phyloP scores from a whole-genome alignment of 2,113 vertebrate genomes.

The Cyanoliseus patagonus region DNA sequence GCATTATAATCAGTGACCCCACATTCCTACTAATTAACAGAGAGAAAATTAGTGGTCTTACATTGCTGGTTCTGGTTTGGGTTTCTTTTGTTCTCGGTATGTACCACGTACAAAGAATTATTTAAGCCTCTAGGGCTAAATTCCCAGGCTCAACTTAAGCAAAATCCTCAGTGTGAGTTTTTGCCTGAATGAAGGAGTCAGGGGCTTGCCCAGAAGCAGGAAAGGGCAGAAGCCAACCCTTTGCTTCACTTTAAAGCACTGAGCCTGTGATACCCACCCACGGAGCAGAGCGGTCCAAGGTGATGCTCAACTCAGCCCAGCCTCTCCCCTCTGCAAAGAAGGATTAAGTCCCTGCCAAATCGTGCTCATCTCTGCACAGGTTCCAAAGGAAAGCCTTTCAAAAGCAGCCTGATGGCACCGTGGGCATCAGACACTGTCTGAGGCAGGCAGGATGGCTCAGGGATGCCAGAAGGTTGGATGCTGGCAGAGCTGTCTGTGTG shows the following conservation, averaged over 20 bases:
- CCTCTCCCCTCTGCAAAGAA: background rate
- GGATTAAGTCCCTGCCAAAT: accelerated
- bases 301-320: background rate
- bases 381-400: background rate
- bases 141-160: background rate
- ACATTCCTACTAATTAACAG: background rate
- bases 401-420: accelerated
- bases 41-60: constrained; percentile 23
- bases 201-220: background rate
- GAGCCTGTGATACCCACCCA: accelerated
- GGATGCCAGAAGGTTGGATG: accelerated
- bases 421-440: background rate
- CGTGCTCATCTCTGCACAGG: accelerated
- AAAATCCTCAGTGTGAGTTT: background rate
- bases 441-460: background rate
- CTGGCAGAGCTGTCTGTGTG: background rate
- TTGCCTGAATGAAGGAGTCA: background rate
- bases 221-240: background rate
- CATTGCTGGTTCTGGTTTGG: background rate
- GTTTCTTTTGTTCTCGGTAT: background rate
- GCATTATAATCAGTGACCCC: background rate
- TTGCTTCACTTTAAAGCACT: background rate
- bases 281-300: accelerated
- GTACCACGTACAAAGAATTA: background rate
- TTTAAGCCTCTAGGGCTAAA: background rate